Evolutionary conservation across 1,140 invertebrate genomes (phyloP), one percentile per base, ranked within the genome.

Genomic region (Sogatella furcifera): DNA sequence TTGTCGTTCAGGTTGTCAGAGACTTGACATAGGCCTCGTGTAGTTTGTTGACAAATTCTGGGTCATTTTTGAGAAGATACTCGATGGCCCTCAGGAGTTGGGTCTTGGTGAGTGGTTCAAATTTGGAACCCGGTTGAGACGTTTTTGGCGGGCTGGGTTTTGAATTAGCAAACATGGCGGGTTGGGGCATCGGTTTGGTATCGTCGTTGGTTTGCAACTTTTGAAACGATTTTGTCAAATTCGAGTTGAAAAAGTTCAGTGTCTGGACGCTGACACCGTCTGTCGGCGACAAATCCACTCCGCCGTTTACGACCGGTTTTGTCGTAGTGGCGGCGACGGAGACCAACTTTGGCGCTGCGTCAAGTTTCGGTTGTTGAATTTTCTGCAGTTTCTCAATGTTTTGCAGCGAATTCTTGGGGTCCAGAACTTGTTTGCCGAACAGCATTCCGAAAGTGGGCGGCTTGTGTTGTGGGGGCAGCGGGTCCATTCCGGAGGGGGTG

Each of bases 21-120:
- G 87, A 89, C 73, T 90, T 89, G 0, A 92, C 83, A 71, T 94
- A 94, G 53, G 89, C 90, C 76, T 93, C 90, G 72, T 95, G 90
- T 57, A 94, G 76, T 73, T 89, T 91, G 66, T 83, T 85, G 9
- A 92, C 81, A 75, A 94, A 95, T 64, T 89, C 86, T 10, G 85
- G 76, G 73, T 95, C 91, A 74, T 88, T 89, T 74, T 90, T 89
- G 24, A 95, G 77, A 56, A 95, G 77, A 76, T 93, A 89, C 67
- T 85, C 83, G 62, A 95, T 83, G 53, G 91, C 90, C 76, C 94
- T 91, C 42, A 91, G 81, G 52, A 95, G 77, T 69, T 95, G 92
- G 70, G 90, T 88, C 71, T 84, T 84, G 17, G 90, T 93, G 15
- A 94, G 75, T 5, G 90, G 89, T 69, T 88, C 85, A 2, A 81